phyloP scores from a whole-genome alignment of 2,113 vertebrate species.

The Telmatochromis sp. region DNA sequence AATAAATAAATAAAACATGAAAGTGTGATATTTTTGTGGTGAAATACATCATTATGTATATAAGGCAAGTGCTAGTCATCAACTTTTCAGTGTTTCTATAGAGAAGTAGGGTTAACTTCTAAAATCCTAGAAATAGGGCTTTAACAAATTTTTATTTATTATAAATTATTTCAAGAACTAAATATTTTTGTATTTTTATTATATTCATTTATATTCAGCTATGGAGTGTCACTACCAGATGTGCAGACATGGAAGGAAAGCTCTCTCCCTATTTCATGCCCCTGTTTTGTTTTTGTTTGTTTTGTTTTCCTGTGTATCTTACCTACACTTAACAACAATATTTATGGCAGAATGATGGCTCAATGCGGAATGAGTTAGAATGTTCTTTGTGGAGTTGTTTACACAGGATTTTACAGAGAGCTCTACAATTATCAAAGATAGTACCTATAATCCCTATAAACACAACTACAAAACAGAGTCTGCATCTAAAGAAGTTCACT shows the following conservation, averaged over 20 bases:
- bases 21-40: background rate
- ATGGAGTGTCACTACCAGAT: background rate
- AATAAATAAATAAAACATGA: background rate
- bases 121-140: background rate
- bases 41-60: background rate
- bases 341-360: background rate
- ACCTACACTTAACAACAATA: background rate
- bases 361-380: background rate
- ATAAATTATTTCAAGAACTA: background rate
- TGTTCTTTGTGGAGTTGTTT: background rate
- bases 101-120: background rate
- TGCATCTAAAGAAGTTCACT: background rate
- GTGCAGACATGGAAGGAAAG: background rate
- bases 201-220: background rate
- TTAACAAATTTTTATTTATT: background rate
- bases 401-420: background rate
- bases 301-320: background rate
- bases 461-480: background rate
- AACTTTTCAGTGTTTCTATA: background rate
- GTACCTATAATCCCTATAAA: background rate
- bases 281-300: background rate
- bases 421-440: background rate
- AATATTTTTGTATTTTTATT: background rate
- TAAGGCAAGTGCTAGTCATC: background rate
- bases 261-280: background rate